Percentiles rank a stretch among this genome's conserved stretches.
Evolutionary conservation across 2,113 vertebrate species (phyloP).

Genomic region (Indicator maculatus): DNA sequence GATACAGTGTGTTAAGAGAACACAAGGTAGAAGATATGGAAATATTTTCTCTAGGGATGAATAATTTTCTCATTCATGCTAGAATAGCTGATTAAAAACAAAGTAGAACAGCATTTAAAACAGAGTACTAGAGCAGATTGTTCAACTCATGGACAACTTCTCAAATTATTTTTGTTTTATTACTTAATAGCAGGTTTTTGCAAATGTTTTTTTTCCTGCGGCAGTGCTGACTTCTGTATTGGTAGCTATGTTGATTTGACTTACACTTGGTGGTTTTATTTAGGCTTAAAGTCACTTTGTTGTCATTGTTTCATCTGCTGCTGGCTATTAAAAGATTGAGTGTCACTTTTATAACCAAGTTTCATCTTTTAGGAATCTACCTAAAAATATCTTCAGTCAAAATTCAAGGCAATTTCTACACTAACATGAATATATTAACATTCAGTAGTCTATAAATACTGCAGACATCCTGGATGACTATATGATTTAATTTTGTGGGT

Average conservation of each 20-base stretch:
- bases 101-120: neutral
- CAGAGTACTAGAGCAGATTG: neutral
- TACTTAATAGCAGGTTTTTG: neutral
- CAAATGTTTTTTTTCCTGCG: neutral
- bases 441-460: neutral
- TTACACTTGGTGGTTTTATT: neutral
- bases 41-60: neutral
- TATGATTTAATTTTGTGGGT: neutral
- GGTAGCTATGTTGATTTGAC: neutral
- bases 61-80: neutral
- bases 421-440: neutral
- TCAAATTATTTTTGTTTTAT: neutral
- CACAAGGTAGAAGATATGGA: neutral
- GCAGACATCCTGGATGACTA: neutral
- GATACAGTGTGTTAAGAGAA: neutral
- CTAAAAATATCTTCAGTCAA: neutral
- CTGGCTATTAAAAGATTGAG: neutral
- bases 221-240: neutral
- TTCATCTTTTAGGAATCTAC: neutral
- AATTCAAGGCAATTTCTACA: neutral
- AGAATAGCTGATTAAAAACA: neutral
- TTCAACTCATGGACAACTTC: neutral
- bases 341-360: neutral
- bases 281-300: neutral
- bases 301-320: neutral